Evolutionary conservation across 2,888 invertebrate species (phyloP), one percentile per base, ranked within the genome.

Genomic region (Epirrhoe tristata): DNA sequence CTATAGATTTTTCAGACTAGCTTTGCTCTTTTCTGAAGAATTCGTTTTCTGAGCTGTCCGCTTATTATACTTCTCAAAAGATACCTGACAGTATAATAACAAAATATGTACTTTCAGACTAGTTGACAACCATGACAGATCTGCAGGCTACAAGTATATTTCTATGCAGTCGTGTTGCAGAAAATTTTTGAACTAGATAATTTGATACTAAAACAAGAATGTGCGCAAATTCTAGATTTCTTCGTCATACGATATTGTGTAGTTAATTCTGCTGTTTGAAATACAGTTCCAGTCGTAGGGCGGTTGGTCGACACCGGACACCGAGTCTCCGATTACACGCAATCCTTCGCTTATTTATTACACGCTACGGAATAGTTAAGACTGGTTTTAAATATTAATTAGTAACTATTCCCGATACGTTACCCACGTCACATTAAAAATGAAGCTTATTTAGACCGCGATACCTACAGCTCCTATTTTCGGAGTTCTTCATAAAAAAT

Each of bases 321-420:
- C 89, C 80, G 66, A 71, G 75, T 80, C 77, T 92, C 86, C 70
- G 78, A 81, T 92, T 91, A 85, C 91, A 90, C 86, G 83, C 89
- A 88, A 86, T 86, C 80, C 79, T 83, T 83, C 80, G 79, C 77
- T 80, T 77, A 80, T 82, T 74, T 80, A 82, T 82, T 81, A 81
- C 83, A 78, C 71, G 77, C 75, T 77, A 75, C 79, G 74, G 76
- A 79, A 81, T 80, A 83, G 77, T 65, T 62, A 60, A 67, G 63
- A 59, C 76, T 82, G 80, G 83, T 82, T 82, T 78, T 72, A 77
- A 79, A 71, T 76, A 76, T 69, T 71, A 67, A 65, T 72, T 63
- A 71, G 63, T 67, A 58, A 34, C 39, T 69, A 66, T 53, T 59
- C 31, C 17, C 39, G 32, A 43, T 61, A 68, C 54, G 61, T 64